Evolutionary conservation across 2,888 invertebrate species (phyloP).

Genomic region (Pyrocoelia pectoralis): DNA sequence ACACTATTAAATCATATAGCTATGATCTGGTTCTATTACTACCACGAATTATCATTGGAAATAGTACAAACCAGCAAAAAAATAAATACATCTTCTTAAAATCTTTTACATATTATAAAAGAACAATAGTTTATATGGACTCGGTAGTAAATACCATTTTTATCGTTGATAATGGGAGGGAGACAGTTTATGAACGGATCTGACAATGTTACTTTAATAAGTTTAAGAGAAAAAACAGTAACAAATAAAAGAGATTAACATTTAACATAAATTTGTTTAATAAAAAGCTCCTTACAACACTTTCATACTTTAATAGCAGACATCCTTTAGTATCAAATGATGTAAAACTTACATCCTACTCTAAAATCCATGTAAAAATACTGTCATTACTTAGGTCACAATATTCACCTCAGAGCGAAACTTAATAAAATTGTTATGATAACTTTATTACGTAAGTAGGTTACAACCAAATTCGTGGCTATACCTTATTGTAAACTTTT

Average conservation of each 20-base stretch:
- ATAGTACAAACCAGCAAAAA: conserved; percentile 39
- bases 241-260: conserved; percentile 49
- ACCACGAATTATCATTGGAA: conserved; percentile 29
- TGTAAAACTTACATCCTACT: conserved; percentile 38
- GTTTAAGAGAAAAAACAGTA: conserved; percentile 49
- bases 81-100: conserved; percentile 28
- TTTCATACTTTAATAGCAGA: conserved; percentile 33
- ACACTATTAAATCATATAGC: conserved; percentile 28
- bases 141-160: conserved; percentile 42
- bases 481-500: conserved; percentile 32
- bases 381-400: conserved; percentile 51
- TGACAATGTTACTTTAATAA: conserved; percentile 52
- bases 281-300: conserved; percentile 44
- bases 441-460: conserved; percentile 18
- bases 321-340: conserved; percentile 41
- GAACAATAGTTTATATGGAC: conserved; percentile 44
- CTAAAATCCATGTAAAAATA: conserved; percentile 54
- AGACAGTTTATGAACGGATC: conserved; percentile 54
- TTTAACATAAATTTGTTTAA: conserved; percentile 44
- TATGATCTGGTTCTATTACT: conserved; percentile 29
- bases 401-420: conserved; percentile 38
- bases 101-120: conserved; percentile 38
- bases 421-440: conserved; percentile 19
- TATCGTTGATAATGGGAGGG: conserved; percentile 53
- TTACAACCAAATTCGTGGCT: conserved; percentile 22